Evolutionary conservation across 2,888 invertebrate genomes (phyloP).

Genomic region (Acanthopleura granulata): DNA sequence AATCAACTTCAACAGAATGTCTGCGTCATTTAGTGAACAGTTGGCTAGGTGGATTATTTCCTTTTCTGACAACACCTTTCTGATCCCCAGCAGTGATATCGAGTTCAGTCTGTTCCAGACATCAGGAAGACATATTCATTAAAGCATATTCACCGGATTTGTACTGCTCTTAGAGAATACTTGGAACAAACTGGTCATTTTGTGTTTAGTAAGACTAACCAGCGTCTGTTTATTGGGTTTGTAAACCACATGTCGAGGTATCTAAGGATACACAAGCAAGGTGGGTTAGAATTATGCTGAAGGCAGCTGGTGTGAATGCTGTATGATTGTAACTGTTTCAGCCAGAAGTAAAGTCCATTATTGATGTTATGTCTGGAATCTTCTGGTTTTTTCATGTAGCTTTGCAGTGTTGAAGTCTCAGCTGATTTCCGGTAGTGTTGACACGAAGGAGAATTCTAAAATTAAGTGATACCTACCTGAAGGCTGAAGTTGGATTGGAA

Average conservation of each 20-base stretch:
- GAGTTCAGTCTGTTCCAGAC: background rate
- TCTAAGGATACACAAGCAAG: constrained; percentile 21
- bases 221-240: constrained; percentile 23
- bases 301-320: constrained; percentile 21
- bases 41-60: no score
- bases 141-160: constrained; percentile 4
- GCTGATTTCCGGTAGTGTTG: constrained; percentile 14
- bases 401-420: constrained; percentile 18
- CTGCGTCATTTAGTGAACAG: no score
- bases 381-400: background rate
- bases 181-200: constrained; percentile 21
- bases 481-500: constrained; percentile 13
- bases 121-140: constrained; percentile 14
- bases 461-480: constrained; percentile 14
- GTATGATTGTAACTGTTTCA: no score
- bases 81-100: no score
- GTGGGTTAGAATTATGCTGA: constrained; percentile 25
- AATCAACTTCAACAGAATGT: no score
- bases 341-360: no score
- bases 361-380: no score
- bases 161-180: constrained; percentile 25
- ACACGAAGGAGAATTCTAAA: constrained; percentile 8
- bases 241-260: constrained; percentile 22
- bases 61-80: no score
- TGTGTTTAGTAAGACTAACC: background rate